Evolutionary conservation across 2,888 invertebrate genomes (phyloP), one percentile per base, ranked within the genome.

Genomic region (Acronicta aceris): DNA sequence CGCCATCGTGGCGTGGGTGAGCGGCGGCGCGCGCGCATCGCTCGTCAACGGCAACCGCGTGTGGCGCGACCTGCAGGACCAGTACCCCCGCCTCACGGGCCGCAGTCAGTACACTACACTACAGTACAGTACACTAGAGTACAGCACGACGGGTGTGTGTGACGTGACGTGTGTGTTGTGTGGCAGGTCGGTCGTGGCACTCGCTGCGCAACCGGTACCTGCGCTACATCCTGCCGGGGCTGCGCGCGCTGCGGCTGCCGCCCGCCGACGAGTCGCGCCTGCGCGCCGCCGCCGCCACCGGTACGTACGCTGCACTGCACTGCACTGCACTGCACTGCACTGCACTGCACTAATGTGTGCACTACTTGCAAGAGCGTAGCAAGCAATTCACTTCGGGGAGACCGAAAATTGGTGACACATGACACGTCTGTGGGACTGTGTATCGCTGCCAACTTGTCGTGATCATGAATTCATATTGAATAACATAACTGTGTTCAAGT

Each of bases 191-290:
- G 2, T 77, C 92, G 59, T 95, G 92, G 92, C 94, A 94, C 70
- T 94, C 94, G 25, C 85, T 95, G 36, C 89, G 93, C 15, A 94
- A 92, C 82, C 87, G 94, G 48, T 95, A 92, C 87, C 85, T 94
- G 71, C 91, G 93, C 61, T 85, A 89, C 82, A 81, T 95, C 59
- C 86, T 94, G 76, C 92, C 91, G 13, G 12, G 81, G 33, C 89
- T 95, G 27, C 79, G 72, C 12, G 21, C 59, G 27, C 83, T 91
- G 46, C 81, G 83, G 36, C 79, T 92, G 64, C 73, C 83, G 40
- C 71, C 81, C 5, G 47, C 57, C 0, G 73, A 81, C n/a, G 83
- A 75, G 58, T 48, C 77, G 38, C 57, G 82, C 0, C 79, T 89
- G 46, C 74, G 90, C 7, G 84, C 87, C 58, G 83, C 78, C 71